Percentiles rank a stretch among this genome's conserved stretches.
These are phyloP conservation scores for Hypselothyrea guttata DNA, from an alignment of 2,888 invertebrate species.

Conservation along the genomic window DNA sequence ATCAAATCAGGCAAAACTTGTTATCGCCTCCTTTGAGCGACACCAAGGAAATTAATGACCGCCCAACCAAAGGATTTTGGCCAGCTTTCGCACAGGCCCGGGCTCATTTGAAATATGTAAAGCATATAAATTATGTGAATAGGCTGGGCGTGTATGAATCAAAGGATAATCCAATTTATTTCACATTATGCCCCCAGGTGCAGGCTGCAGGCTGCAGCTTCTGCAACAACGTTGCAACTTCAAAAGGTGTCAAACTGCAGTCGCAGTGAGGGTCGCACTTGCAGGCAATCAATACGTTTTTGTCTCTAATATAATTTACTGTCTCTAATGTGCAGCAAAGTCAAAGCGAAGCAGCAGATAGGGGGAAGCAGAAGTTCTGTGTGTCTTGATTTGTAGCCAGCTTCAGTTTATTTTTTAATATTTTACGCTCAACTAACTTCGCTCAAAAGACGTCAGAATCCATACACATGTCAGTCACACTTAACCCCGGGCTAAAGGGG, in stretches of 20 bases:
- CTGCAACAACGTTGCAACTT: constrained; percentile 49
- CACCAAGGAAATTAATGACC: constrained; percentile 73
- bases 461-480: constrained; percentile 74
- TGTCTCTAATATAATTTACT: constrained; percentile 78
- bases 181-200: constrained; percentile 69
- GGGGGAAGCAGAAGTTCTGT: background rate
- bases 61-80: constrained; percentile 30
- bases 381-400: background rate
- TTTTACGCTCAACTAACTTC: constrained; percentile 65
- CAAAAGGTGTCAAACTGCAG: constrained; percentile 65
- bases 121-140: constrained; percentile 75
- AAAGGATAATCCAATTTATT: constrained; percentile 81
- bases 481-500: constrained; percentile 58
- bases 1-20: constrained; percentile 75
- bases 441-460: constrained; percentile 58
- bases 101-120: constrained; percentile 74
- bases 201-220: constrained; percentile 28
- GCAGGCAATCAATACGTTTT: constrained; percentile 76
- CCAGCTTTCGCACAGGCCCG: constrained; percentile 10
- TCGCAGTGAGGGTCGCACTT: constrained; percentile 45
- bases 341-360: constrained; percentile 21
- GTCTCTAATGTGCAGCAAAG: constrained; percentile 49
- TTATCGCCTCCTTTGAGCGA: constrained; percentile 74
- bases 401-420: constrained; percentile 43
- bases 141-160: constrained; percentile 75